Evolutionary conservation across 1,140 invertebrate genomes (phyloP).

Genomic region (Drosophila pectinifera): DNA sequence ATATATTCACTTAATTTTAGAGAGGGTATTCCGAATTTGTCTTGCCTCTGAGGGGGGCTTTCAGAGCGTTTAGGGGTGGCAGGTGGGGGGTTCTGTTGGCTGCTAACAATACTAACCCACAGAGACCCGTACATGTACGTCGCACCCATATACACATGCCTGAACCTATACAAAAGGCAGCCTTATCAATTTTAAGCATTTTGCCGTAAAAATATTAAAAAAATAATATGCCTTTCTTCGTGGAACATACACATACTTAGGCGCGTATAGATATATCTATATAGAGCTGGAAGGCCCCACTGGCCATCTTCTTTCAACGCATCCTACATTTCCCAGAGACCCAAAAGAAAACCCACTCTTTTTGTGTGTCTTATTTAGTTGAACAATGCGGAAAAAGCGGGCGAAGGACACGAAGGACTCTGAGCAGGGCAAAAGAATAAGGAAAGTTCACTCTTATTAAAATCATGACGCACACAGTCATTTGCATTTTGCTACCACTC

Average conservation of each 20-base stretch:
- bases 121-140: neutral
- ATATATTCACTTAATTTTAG: too few relatives aligned
- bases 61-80: neutral
- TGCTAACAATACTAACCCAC: constrained; percentile 65
- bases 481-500: constrained; percentile 55
- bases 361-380: constrained; percentile 79
- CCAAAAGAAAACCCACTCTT: constrained; percentile 42
- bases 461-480: constrained; percentile 62
- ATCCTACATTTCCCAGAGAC: neutral
- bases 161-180: constrained; percentile 42
- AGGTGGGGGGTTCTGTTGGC: constrained; percentile 12
- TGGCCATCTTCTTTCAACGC: constrained; percentile 29
- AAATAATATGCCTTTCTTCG: constrained; percentile 50
- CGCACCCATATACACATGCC: constrained; percentile 11
- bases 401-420: constrained; percentile 11
- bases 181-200: constrained; percentile 81
- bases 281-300: constrained; percentile 3
- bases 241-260: constrained; percentile 15
- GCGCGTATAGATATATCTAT: constrained; percentile 7
- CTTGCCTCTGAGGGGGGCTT: neutral
- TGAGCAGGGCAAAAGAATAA: neutral
- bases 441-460: constrained; percentile 68
- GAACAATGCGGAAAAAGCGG: constrained; percentile 13
- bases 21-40: constrained; percentile 7
- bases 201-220: constrained; percentile 72